A percentile compares a stretch with the other conserved stretches of the same genome.
Evolutionary conservation across 1,140 invertebrate genomes (phyloP).

Genomic region (Drosophila sp.): DNA sequence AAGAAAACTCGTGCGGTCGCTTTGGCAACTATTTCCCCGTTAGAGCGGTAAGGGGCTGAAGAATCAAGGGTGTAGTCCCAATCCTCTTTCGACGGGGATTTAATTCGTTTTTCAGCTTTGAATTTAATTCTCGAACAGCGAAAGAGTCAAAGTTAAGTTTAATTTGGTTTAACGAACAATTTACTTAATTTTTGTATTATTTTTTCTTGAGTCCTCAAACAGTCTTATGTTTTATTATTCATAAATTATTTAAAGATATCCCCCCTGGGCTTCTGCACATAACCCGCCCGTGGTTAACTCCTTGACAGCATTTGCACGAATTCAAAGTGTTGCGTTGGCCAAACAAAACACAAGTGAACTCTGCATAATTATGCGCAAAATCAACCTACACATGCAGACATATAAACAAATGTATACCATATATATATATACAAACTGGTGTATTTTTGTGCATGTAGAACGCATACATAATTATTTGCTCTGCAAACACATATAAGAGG

Average conservation of each 20-base stretch:
- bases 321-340: conserved; percentile 60
- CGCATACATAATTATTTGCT: conserved; percentile 61
- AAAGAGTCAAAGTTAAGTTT: no score
- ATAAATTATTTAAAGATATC: not conserved
- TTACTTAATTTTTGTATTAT: no score
- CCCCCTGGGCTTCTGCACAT: not conserved
- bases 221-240: no score
- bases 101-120: no score
- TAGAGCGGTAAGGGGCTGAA: conserved; percentile 21
- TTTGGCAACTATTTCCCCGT: conserved; percentile 68
- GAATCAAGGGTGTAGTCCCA: conserved; percentile 12
- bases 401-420: conserved; percentile 12
- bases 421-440: not conserved
- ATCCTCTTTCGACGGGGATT: not conserved
- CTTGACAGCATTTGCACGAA: conserved; percentile 44
- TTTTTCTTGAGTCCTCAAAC: no score
- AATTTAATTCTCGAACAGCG: no score
- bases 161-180: no score
- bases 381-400: conserved; percentile 23
- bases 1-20: conserved; percentile 71
- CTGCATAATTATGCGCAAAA: conserved; percentile 72
- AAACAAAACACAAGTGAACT: conserved; percentile 69
- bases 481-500: conserved; percentile 15
- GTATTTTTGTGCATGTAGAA: conserved; percentile 15
- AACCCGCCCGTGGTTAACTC: conserved; percentile 16